Evolutionary conservation across 2,888 invertebrate species (phyloP).

Genomic region (Operophtera brumata): DNA sequence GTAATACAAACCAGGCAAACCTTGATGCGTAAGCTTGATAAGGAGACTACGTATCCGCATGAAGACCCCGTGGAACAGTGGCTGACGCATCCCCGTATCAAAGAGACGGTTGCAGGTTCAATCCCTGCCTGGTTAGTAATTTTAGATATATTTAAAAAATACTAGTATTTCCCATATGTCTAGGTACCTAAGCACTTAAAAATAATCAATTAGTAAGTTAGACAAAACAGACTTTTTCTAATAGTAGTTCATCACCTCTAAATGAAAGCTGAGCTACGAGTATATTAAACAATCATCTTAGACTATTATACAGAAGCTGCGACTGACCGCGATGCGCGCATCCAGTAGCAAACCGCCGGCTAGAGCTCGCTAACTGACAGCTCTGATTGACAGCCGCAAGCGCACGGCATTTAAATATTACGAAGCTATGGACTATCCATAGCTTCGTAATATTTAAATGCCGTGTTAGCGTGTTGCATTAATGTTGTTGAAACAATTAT

Average conservation of each 20-base stretch:
- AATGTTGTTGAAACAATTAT: slow-evolving; percentile 13
- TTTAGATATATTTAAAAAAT: too few species aligned
- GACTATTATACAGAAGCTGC: slow-evolving; percentile 26
- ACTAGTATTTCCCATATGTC: too few species aligned
- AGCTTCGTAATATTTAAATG: slow-evolving; percentile 16
- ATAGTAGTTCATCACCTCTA: slow-evolving; percentile 1
- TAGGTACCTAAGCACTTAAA: too few species aligned
- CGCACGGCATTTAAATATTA: slow-evolving; percentile 17
- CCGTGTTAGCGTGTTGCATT: slow-evolving; percentile 1
- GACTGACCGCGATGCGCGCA: neutral
- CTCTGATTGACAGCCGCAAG: slow-evolving; percentile 28
- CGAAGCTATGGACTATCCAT: slow-evolving; percentile 5
- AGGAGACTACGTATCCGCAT: too few species aligned
- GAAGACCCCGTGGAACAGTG: too few species aligned
- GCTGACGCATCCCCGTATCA: too few species aligned
- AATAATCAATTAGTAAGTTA: too few species aligned
- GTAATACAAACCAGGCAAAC: too few species aligned
- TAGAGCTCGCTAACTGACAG: slow-evolving; percentile 23
- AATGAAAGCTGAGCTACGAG: slow-evolving; percentile 1
- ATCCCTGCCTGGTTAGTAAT: too few species aligned
- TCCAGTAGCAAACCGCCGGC: slow-evolving; percentile 17
- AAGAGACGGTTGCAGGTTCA: too few species aligned
- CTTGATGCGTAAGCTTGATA: too few species aligned
- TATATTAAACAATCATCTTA: slow-evolving; percentile 16
- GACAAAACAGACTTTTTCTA: too few species aligned